Base-by-base conservation (phyloP, 2,797 vertebrate species). In the Phataginus tetradactyla region DNA sequence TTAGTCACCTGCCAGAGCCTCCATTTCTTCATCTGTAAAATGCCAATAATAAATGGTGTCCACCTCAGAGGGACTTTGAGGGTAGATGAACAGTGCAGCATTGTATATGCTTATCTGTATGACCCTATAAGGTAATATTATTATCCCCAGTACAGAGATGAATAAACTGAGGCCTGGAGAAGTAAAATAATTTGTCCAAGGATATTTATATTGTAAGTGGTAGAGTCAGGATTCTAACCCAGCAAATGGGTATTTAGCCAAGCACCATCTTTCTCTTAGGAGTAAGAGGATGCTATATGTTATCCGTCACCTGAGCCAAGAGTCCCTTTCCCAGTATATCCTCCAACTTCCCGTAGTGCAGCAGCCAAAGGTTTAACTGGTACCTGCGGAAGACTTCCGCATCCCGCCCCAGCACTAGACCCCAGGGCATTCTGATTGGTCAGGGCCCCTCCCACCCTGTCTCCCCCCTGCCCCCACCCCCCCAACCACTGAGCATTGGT, bases 151-250 rank as follows among this genome's bases (percentile, higher is more conserved):
- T 80, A n/a, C 23, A 85, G 15, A 37, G 72, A 59, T 39, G 29
- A 94, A 74, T 57, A 93, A 83, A 84, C 72, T 39, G 88, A 95
- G 88, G 64, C 15, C 71, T 64, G 51, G 29, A 18, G 25, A 83
- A 61, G 25, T 37, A 20, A 59, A 32, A 55, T 23, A 86, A 69
- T 32, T 83, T 80, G 64, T 39, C 17, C 23, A 53, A 80, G 45
- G 7, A n/a, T 49, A n/a, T 77, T 55, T 63, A 81, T 61, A 42
- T 59, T 53, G 4, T 51, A 72, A 77, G 11, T 77, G 37, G 12
- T 72, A 7, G 69, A 96, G 57, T 93, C 84, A 92, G 27, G 27
- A 72, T 86, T 91, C 53, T 91, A 89, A 59, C 63, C 45, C 71
- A 95, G 63, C 37, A 68, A 61, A 55, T 37, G 78, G 32, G 7